Percentiles rank a stretch among this genome's conserved stretches.
Evolutionary conservation across 2,113 vertebrate species (phyloP).

Genomic region (Lagopus leucura): DNA sequence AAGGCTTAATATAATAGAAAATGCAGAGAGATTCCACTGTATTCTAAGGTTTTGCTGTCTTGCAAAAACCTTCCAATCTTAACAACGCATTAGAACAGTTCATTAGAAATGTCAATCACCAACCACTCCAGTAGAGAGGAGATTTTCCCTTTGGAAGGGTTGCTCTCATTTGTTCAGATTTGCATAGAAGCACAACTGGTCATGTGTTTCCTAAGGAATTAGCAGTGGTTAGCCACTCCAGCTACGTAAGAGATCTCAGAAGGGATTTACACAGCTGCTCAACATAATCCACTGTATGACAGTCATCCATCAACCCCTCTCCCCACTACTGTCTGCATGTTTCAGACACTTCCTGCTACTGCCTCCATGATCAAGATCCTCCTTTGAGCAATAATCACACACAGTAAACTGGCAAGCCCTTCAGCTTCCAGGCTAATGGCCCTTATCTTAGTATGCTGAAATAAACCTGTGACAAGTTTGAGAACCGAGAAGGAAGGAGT

Average conservation of each 20-base stretch:
- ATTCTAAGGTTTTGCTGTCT: not conserved
- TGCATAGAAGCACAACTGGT: not conserved
- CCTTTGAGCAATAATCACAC: not conserved
- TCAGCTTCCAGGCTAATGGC: not conserved
- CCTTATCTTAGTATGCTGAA: not conserved
- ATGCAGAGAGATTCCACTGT: not conserved
- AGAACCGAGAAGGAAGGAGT: no score
- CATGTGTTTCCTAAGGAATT: not conserved
- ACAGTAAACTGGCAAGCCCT: not conserved
- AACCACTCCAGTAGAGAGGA: not conserved
- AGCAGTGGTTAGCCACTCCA: not conserved
- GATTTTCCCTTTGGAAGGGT: not conserved
- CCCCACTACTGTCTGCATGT: rapidly evolving
- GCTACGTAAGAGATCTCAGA: not conserved
- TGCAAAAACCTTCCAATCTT: not conserved
- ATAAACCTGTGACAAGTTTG: not conserved
- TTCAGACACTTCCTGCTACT: not conserved
- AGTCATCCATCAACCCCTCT: not conserved
- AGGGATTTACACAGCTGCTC: not conserved
- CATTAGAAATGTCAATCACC: not conserved
- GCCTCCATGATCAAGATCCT: not conserved
- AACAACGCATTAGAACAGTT: not conserved
- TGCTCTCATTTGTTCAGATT: not conserved
- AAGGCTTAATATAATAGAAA: not conserved
- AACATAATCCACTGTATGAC: not conserved